Base-by-base conservation (phyloP, 2,888 invertebrate species). In the Bellardia pandia region DNA sequence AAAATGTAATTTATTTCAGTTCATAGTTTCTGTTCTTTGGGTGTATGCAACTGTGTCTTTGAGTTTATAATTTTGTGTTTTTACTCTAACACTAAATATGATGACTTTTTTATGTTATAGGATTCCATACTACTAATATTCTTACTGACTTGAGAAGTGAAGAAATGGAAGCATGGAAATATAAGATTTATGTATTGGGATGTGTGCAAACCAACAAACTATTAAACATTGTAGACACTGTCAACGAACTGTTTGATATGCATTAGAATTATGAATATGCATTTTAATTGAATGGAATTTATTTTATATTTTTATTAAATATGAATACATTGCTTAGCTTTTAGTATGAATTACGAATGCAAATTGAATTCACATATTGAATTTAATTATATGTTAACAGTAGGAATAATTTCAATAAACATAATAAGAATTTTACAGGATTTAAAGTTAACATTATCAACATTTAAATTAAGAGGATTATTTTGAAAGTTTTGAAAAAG, bases 141-240 rank as follows among this genome's bases (percentile, higher is more conserved):
- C 5, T 42, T 11, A 11, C 4, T 9, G 11, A 8, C 9, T 9
- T 1, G 9, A 11, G 11, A 11, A 45, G 45, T 11, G 45, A 45
- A 23, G 23, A 11, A 45, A 45, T 11, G 45, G 9, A 2, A 45
- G 45, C 9, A 45, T 45, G 45, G 9, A 45, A 11, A 9, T 45
- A 9, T 9, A 13, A 13, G 48, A 48, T 48, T 14, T 48, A 45
- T 51, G 4, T n/a, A 51, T n/a, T n/a, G 3, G 14, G 51, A 5
- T 68, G 8, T n/a, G n/a, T 68, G 51, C 9, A 53, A 71, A 53
- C 53, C 37, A 71, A 53, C 53, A 51, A 40, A 16, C 51, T 71
- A 16, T 53, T 37, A 8, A 51, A 16, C 16, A 64, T 40, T 16
- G 8, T 13, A 51, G 33, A 16, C 37, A 71, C 69, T 69, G 11